Percentiles rank a stretch among this genome's conserved stretches.
Conservation (phyloP, 2,113 vertebrate genomes). For the Australoheros scitulus region DNA sequence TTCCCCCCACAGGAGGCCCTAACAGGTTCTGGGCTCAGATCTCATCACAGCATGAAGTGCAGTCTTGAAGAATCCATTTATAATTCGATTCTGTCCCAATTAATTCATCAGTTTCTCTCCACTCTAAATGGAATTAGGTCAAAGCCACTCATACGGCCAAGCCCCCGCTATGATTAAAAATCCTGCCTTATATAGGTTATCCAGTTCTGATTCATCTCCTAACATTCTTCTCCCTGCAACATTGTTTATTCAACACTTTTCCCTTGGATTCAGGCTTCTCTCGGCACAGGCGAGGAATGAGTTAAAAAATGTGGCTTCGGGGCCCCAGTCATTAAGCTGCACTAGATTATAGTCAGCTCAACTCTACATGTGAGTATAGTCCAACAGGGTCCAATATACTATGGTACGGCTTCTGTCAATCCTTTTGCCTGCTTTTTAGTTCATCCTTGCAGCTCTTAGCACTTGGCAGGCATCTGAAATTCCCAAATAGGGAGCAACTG, state of each 20-base stretch:
- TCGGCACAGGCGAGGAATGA: not conserved
- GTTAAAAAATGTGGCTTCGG: slow-evolving; percentile 1
- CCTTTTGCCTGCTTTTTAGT: not conserved
- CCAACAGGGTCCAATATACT: not conserved
- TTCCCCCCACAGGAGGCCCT: slow-evolving; percentile 4
- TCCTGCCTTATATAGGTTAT: slow-evolving; percentile 66
- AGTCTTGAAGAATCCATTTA: slow-evolving; percentile 55
- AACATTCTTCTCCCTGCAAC: slow-evolving; percentile 11
- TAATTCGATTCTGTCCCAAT: slow-evolving; percentile 74
- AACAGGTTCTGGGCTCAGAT: slow-evolving; percentile 36
- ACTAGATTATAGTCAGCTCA: not conserved
- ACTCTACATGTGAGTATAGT: not conserved
- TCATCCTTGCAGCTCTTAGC: not conserved
- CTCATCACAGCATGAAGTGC: slow-evolving; percentile 30
- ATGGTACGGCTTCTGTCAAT: not conserved
- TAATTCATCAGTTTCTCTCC: slow-evolving; percentile 67
- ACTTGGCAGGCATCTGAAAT: not conserved
- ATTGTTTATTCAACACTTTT: slow-evolving; percentile 62
- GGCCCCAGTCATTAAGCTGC: not conserved
- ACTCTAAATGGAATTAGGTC: slow-evolving; percentile 73
- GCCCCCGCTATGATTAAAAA: slow-evolving; percentile 50
- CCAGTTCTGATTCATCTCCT: slow-evolving; percentile 38
- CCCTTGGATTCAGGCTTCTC: not conserved
- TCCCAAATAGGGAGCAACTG: not conserved
- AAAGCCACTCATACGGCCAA: slow-evolving; percentile 53